Evolutionary conservation across 1,140 invertebrate species (phyloP).

Genomic region (Oryctes rhinoceros): DNA sequence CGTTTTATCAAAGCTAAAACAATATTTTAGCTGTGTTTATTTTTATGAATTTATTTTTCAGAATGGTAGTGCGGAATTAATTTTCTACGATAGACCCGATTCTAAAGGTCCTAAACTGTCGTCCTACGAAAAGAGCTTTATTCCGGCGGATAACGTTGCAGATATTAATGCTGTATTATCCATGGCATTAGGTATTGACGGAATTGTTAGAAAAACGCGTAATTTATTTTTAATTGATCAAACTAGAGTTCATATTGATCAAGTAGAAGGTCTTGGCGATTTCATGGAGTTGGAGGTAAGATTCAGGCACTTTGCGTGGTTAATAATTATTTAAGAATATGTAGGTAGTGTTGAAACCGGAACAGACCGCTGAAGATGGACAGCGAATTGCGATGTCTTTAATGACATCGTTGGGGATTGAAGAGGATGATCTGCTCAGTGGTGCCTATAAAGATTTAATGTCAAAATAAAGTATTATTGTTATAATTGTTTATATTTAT

Average conservation of each 20-base stretch:
- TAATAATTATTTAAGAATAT: slow-evolving; percentile 26
- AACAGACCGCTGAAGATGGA: slow-evolving; percentile 75
- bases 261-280: slow-evolving; percentile 80
- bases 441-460: slow-evolving; percentile 79
- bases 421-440: slow-evolving; percentile 72
- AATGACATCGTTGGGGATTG: slow-evolving; percentile 74
- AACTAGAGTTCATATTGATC: slow-evolving; percentile 89
- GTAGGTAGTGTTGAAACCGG: slow-evolving; percentile 71
- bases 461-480: slow-evolving; percentile 43
- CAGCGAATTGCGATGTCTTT: slow-evolving; percentile 75
- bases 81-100: slow-evolving; percentile 81
- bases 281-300: slow-evolving; percentile 94
- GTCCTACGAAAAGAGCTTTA: slow-evolving; percentile 68
- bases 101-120: slow-evolving; percentile 74
- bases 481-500: neutral
- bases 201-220: slow-evolving; percentile 76
- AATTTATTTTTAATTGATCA: slow-evolving; percentile 81
- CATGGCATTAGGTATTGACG: slow-evolving; percentile 70
- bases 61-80: slow-evolving; percentile 70
- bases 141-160: slow-evolving; percentile 60
- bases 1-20: too few species aligned
- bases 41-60: slow-evolving; percentile 53
- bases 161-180: slow-evolving; percentile 63
- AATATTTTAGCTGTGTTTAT: too few species aligned
- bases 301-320: neutral